These are phyloP conservation scores for Gambelia wislizenii DNA, from an alignment of 2,797 vertebrate genomes.

Conservation along the genomic window DNA sequence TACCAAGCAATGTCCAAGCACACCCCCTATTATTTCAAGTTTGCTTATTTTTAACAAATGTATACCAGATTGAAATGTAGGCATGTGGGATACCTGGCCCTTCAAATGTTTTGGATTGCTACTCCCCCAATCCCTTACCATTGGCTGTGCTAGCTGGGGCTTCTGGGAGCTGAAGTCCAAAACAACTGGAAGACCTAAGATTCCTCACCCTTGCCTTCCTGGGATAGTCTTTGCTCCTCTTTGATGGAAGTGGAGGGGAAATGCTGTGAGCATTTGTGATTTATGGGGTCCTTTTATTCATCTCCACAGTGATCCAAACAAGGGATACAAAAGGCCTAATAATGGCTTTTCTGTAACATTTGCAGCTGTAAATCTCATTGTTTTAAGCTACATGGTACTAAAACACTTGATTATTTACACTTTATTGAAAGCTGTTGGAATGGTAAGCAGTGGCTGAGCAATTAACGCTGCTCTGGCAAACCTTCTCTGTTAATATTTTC, in stretches of 20 bases:
- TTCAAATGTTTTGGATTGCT: background rate
- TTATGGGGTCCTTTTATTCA: background rate
- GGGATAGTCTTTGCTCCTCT: slow-evolving; percentile 14
- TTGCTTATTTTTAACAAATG: background rate
- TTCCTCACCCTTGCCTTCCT: background rate
- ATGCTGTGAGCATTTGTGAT: background rate
- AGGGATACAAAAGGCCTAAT: slow-evolving; percentile 42
- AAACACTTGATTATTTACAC: slow-evolving; percentile 25
- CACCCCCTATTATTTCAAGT: background rate
- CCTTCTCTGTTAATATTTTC: background rate
- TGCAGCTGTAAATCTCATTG: slow-evolving; percentile 20
- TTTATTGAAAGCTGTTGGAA: slow-evolving; percentile 2
- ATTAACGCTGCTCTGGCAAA: background rate
- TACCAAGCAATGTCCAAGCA: background rate
- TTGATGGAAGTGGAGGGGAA: slow-evolving; percentile 4
- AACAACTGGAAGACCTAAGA: background rate
- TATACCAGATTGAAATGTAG: background rate
- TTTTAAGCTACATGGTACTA: background rate
- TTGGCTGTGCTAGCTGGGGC: too few relatives aligned
- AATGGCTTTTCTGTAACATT: slow-evolving; percentile 18
- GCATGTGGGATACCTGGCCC: background rate
- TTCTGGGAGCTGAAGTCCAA: background rate
- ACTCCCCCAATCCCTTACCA: background rate
- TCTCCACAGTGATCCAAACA: background rate
- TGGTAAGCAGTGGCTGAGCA: background rate